These are phyloP conservation scores for Trachelus tabidus DNA, from an alignment of 2,888 invertebrate genomes.

Conservation along the genomic window DNA sequence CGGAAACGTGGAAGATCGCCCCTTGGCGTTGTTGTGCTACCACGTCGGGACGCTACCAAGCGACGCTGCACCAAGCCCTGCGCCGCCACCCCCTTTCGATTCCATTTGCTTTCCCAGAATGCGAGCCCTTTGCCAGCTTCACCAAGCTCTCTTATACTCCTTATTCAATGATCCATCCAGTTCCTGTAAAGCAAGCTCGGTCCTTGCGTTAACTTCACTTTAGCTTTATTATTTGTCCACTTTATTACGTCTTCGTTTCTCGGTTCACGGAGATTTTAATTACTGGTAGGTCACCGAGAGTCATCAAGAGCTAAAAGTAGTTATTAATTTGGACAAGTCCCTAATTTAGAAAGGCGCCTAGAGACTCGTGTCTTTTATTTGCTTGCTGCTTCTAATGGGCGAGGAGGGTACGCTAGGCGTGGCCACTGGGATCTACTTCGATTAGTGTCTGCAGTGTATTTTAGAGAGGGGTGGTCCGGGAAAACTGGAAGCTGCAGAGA, in stretches of 20 bases:
- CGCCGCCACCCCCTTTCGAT: neutral
- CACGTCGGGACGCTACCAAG: neutral
- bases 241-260: neutral
- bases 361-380: slow-evolving; percentile 17
- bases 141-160: neutral
- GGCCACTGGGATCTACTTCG: neutral
- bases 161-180: neutral
- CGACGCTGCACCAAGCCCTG: neutral
- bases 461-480: neutral
- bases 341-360: slow-evolving; percentile 22
- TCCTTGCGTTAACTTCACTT: neutral
- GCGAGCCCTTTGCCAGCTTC: neutral
- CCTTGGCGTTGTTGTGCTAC: slow-evolving; percentile 16
- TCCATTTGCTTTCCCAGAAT: neutral
- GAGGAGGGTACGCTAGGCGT: neutral
- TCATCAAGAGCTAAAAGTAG: slow-evolving; percentile 26
- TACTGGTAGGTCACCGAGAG: slow-evolving; percentile 5
- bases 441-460: neutral
- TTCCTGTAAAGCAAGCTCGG: slow-evolving; percentile 34
- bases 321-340: slow-evolving; percentile 35
- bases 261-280: neutral
- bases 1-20: slow-evolving; percentile 46
- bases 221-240: slow-evolving; percentile 43
- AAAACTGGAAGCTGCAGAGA: neutral
- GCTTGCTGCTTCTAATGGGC: neutral